Percentiles rank a stretch among this genome's conserved stretches.
Evolutionary conservation across 2,797 vertebrate species (phyloP).

Genomic region (Tenualosa ilisha): DNA sequence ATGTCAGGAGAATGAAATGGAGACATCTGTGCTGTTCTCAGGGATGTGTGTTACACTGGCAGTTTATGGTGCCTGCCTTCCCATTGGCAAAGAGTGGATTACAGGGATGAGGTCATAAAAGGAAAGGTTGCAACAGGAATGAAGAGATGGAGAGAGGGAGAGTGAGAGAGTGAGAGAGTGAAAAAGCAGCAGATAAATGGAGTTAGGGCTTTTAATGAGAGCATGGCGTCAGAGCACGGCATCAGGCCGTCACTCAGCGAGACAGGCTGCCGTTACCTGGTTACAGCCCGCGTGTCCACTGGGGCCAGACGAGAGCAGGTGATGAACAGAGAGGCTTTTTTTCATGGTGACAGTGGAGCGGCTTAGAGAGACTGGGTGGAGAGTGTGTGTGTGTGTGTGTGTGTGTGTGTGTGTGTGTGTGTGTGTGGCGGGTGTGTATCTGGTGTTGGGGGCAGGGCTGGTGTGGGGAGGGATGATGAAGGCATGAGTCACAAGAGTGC

Average conservation of each 20-base stretch:
- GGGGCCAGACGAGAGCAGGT: conserved; percentile 16
- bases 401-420: conserved; percentile 6
- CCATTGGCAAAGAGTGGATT: background rate
- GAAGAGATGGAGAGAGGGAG: background rate
- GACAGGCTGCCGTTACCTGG: conserved; percentile 53
- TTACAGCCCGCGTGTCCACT: conserved; percentile 42
- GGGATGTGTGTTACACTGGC: background rate
- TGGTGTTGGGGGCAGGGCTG: background rate
- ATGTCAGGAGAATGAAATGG: background rate
- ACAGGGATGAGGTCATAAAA: background rate
- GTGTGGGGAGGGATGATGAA: background rate
- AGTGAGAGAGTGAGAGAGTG: background rate
- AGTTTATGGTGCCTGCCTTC: background rate
- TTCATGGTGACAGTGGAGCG: background rate
- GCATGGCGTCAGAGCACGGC: conserved; percentile 26
- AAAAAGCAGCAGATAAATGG: background rate
- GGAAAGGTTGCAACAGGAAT: background rate
- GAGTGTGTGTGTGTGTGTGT: background rate
- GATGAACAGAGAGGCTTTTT: conserved; percentile 19
- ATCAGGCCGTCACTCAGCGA: conserved; percentile 50
- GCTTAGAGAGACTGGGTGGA: background rate
- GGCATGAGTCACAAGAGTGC: conserved; percentile 7
- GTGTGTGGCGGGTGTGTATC: background rate
- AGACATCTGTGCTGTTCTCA: background rate
- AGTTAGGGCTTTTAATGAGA: conserved; percentile 7